These are phyloP conservation scores for Mobula hypostoma DNA, from an alignment of 2,113 vertebrate species.

Conservation along the genomic window DNA sequence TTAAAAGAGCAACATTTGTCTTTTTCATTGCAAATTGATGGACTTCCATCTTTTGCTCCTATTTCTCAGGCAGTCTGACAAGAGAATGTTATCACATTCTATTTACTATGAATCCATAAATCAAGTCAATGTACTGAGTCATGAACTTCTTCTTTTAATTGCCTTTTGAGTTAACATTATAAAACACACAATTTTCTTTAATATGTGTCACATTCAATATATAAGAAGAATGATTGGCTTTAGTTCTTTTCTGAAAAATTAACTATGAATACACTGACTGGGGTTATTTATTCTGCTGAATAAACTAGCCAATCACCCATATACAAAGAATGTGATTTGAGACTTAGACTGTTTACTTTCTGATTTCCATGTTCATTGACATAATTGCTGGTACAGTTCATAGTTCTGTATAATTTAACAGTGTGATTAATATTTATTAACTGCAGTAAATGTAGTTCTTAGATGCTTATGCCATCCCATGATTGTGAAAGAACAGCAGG, in stretches of 20 bases:
- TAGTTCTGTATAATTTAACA: not conserved
- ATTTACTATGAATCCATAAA: not conserved
- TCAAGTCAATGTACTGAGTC: not conserved
- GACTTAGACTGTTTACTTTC: not conserved
- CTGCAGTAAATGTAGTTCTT: conserved; percentile 2
- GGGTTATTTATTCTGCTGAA: not conserved
- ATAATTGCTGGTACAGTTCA: not conserved
- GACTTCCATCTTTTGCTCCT: not conserved
- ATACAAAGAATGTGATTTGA: not conserved
- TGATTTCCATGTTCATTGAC: not conserved
- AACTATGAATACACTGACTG: not conserved
- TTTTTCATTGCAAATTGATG: not conserved
- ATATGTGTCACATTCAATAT: not conserved
- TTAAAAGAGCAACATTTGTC: not conserved
- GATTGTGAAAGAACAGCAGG: not conserved
- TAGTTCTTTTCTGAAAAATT: not conserved
- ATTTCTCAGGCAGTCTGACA: not conserved
- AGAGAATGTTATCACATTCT: not conserved
- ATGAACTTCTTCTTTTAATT: not conserved
- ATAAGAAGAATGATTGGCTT: not conserved
- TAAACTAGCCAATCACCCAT: not conserved
- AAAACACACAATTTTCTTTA: not conserved
- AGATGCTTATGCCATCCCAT: not conserved
- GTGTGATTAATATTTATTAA: conserved; percentile 16
- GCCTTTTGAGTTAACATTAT: not conserved